phyloP scores from a whole-genome alignment of 1,140 invertebrate species.

The Aphelenchoides avenae region DNA sequence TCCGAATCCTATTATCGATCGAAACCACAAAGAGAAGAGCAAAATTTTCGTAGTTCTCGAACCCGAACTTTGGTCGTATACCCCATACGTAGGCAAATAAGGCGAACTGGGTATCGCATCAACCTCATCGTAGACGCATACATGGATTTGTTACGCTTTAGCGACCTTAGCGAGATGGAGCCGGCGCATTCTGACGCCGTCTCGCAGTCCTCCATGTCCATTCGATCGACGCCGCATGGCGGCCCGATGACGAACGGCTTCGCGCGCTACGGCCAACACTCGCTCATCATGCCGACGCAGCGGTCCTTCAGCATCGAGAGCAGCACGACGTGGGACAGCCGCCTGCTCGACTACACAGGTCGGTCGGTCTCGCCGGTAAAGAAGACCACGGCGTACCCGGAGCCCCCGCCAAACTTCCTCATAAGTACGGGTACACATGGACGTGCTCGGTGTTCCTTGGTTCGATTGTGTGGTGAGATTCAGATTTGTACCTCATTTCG shows the following conservation, averaged over 20 bases:
- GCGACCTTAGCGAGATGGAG: conserved; percentile 15
- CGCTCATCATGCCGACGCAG: neutral
- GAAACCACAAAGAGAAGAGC: too few species aligned
- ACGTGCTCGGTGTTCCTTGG: neutral
- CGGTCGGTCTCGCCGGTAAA: conserved; percentile 46
- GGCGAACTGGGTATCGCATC: too few species aligned
- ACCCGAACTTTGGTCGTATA: too few species aligned
- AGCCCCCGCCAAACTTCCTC: conserved; percentile 37
- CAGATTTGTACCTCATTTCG: too few species aligned
- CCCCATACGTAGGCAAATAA: too few species aligned
- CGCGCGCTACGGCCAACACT: neutral
- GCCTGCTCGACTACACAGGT: conserved; percentile 37
- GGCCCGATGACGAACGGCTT: conserved; percentile 2
- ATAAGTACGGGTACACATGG: conserved; percentile 33
- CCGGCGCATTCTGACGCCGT: conserved; percentile 32
- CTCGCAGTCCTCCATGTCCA: conserved; percentile 43
- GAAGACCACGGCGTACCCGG: conserved; percentile 34
- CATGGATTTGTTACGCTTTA: conserved; percentile 5
- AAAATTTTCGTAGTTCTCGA: too few species aligned
- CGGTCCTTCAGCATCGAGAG: conserved; percentile 36
- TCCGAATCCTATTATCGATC: too few species aligned
- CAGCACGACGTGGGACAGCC: conserved; percentile 46
- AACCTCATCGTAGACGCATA: conserved; percentile 7
- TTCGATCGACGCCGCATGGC: conserved; percentile 25
- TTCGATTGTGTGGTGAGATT: too few species aligned